phyloP scores from a whole-genome alignment of 2,888 invertebrate genomes.

The Melinaea menophilus region DNA sequence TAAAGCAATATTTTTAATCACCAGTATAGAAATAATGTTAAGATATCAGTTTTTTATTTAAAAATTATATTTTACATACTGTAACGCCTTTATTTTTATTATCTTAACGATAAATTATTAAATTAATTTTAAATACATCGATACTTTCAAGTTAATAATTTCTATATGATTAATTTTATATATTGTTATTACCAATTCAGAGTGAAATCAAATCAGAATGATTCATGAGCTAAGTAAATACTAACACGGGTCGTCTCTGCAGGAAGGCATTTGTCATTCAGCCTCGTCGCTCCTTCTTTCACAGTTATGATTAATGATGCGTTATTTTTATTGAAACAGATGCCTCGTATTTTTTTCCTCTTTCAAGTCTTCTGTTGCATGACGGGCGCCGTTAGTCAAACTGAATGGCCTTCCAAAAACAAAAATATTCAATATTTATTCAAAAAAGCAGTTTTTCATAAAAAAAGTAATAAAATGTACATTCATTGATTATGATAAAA shows the following conservation, averaged over 20 bases:
- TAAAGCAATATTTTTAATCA: no score
- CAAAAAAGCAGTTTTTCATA: background rate
- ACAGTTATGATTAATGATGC: slow-evolving; percentile 71
- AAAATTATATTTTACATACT: no score
- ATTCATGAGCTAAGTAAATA: no score
- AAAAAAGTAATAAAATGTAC: background rate
- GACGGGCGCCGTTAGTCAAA: slow-evolving; percentile 69
- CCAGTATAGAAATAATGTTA: no score
- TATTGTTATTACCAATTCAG: background rate
- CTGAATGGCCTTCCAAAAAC: slow-evolving; percentile 49
- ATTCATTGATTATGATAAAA: background rate
- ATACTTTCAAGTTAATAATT: background rate
- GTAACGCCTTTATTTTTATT: no score
- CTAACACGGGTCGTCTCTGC: slow-evolving; percentile 46
- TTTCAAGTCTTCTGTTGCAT: slow-evolving; percentile 63
- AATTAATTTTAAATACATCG: background rate
- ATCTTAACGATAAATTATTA: no score
- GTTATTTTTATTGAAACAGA: slow-evolving; percentile 74
- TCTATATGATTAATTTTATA: no score
- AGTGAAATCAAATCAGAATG: slow-evolving; percentile 1
- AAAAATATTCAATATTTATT: background rate
- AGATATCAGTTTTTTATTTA: no score
- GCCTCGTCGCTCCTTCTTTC: slow-evolving; percentile 66
- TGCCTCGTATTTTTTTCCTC: slow-evolving; percentile 67
- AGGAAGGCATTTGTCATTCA: slow-evolving; percentile 69